Base-by-base conservation (phyloP, 53 echinoderm and acorn worm species). In the Mesocentrotus franciscanus region DNA sequence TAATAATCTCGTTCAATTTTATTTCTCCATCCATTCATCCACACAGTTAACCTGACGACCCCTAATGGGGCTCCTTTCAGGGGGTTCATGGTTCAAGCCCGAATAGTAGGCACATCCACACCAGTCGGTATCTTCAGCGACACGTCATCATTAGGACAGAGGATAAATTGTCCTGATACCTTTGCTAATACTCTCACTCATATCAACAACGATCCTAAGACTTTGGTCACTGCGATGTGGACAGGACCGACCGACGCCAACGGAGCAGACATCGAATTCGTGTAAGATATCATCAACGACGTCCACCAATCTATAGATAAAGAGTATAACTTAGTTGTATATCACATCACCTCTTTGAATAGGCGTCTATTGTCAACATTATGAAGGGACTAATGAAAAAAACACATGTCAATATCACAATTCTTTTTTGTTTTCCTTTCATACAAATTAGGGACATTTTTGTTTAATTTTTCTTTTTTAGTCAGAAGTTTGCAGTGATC, bases 71-170 rank as follows among this genome's bases (percentile, higher is more conserved):
- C 10, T 35, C 58, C 96, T 0, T 96, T 96, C 92, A 92, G 71
- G 62, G 97, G 97, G 1, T 94, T 97, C 61, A 93, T 97, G 35
- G 34, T 97, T 22, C 97, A 97, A 89, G 96, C 97, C 35, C 95
- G 97, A 17, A 29, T 92, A 56, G 78, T 94, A 10, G 76, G 92
- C 26, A 64, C 85, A 26, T 16, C 56, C 6, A 81, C 94, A 4
- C 96, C 96, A 1, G 92, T 97, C 11, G 97, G 97, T 9, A 97
- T 95, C 70, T 97, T 96, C 92, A 94, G 95, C 35, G 15, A 55
- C 7, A 60, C 61, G 13, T 62, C 95, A 24, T 49, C 62, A 5
- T 1, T 29, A 6, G 87, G 71, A 1, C 85, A 94, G 56, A 64
- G 26, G 60, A 85, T 85, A 9, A 30, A 39, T 60, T 94, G 95